Evolutionary conservation across 2,797 vertebrate species (phyloP), one percentile per base, ranked within the genome.

Genomic region (Lepidocolaptes lacrymiger): DNA sequence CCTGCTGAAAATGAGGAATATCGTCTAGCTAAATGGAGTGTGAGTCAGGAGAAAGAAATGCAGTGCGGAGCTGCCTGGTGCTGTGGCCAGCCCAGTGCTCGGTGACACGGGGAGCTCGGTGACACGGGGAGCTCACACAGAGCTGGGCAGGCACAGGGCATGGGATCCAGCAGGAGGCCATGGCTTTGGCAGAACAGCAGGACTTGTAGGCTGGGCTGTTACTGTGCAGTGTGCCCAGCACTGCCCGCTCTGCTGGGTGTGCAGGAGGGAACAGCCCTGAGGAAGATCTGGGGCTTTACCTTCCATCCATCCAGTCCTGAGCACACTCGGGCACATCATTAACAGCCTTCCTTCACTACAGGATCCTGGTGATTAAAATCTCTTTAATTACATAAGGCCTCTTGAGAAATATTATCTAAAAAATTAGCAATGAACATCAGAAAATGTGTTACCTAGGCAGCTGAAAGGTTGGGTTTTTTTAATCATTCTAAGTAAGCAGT

Each of bases 261-360:
- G 62, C 52, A n/a, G 66, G 51, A 83, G 52, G 77, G 24, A 89
- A 46, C 81, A 32, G 4, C 34, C 21, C 37, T 3, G 56, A 58
- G 67, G 75, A 89, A 54, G 55, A 39, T 4, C 36, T 0, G 0
- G 7, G 19, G 19, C 44, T 76, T 36, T 46, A 3, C 0, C 0
- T 62, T 58, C 75, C 69, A 1, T 58, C 75, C 69, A 1, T 51
- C 34, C 67, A 14, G 1, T 34, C 8, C 84, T 39, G 55, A 85
- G 61, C 46, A 19, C 30, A 4, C 55, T 34, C 37, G 20, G 52
- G 36, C 41, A 63, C 54, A 63, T 83, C 55, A 19, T 79, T 68
- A 93, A 20, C 5, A 12, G 17, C 55, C 51, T 79, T 83, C 52
- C 55, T 82, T 88, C 82, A 4, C 52, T 85, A 27, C 64, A 58